A percentile compares a stretch with the other conserved stretches of the same genome.
Conservation (phyloP, 1,140 invertebrate species). For the Hypothenemus hampei region DNA sequence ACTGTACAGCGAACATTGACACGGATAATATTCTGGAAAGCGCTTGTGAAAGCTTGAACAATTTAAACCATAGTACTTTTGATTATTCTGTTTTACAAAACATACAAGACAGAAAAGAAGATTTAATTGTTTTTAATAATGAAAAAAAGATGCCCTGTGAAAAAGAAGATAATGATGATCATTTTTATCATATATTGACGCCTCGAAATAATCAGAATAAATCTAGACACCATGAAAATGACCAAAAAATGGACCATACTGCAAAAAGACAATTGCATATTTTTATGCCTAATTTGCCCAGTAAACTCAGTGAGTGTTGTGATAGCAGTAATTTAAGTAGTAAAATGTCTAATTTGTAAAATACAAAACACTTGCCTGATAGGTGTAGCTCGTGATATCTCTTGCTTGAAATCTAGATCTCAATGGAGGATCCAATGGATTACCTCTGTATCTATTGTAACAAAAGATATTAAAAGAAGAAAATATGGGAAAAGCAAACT, state of each 20-base stretch:
- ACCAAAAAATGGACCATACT: background rate
- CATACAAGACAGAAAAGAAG: constrained; percentile 1
- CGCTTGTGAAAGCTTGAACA: background rate
- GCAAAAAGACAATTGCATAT: constrained; percentile 59
- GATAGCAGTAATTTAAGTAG: constrained; percentile 33
- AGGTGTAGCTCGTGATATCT: constrained; percentile 62
- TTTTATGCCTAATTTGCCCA: constrained; percentile 57
- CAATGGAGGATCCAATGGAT: constrained; percentile 92
- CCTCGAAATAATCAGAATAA: constrained; percentile 1
- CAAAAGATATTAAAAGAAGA: background rate
- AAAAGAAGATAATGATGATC: constrained; percentile 8
- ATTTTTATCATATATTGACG: constrained; percentile 19
- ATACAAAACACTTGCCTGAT: constrained; percentile 57
- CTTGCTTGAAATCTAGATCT: constrained; percentile 91
- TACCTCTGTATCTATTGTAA: constrained; percentile 68
- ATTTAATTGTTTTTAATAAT: constrained; percentile 15
- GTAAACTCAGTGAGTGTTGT: constrained; percentile 39
- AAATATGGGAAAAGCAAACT: background rate
- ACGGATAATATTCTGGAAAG: too few species aligned
- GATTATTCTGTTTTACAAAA: constrained; percentile 17
- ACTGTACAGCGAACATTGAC: too few species aligned
- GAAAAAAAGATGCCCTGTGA: background rate
- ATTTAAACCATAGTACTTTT: too few species aligned
- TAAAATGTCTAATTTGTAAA: constrained; percentile 13
- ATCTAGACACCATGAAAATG: background rate